Conservation (phyloP, 35 echinoderm and acorn worm species). For the Apostichopus parvimensis region DNA sequence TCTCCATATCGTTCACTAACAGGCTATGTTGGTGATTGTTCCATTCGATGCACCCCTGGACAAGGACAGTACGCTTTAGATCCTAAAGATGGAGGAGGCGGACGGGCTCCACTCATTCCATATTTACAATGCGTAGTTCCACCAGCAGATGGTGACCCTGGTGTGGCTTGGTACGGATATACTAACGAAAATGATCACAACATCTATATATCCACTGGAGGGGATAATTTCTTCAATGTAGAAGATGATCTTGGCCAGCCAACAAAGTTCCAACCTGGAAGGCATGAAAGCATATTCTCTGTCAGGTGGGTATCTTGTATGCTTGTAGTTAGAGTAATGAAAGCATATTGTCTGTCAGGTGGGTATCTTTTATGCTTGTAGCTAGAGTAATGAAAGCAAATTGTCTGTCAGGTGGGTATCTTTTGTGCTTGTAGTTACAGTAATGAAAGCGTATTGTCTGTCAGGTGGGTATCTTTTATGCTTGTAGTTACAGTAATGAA, state of each 20-base stretch:
- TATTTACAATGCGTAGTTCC: constrained; percentile 65
- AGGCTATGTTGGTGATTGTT: constrained; percentile 66
- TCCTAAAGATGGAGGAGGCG: constrained; percentile 78
- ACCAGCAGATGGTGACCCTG: constrained; percentile 12
- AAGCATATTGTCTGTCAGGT: too few species aligned
- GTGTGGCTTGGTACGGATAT: constrained; percentile 90
- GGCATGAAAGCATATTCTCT: constrained; percentile 64
- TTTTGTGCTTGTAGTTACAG: too few species aligned
- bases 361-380: too few species aligned
- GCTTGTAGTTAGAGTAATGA: too few species aligned
- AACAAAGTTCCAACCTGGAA: constrained; percentile 82
- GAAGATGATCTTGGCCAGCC: constrained; percentile 71
- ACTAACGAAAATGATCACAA: constrained; percentile 81
- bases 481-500: too few species aligned
- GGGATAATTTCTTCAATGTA: constrained; percentile 66
- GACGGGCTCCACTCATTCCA: constrained; percentile 49
- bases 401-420: too few species aligned
- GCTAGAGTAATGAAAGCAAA: too few species aligned
- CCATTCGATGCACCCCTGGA: constrained; percentile 56
- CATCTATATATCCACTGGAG: constrained; percentile 80
- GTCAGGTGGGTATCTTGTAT: constrained; percentile 58
- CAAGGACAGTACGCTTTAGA: constrained; percentile 70
- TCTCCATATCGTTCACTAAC: background rate
- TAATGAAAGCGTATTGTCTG: too few species aligned
- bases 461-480: too few species aligned